A percentile compares a stretch with the other conserved stretches of the same genome.
phyloP scores from a whole-genome alignment of 2,888 invertebrate species.

The Drosophila percnosoma region DNA sequence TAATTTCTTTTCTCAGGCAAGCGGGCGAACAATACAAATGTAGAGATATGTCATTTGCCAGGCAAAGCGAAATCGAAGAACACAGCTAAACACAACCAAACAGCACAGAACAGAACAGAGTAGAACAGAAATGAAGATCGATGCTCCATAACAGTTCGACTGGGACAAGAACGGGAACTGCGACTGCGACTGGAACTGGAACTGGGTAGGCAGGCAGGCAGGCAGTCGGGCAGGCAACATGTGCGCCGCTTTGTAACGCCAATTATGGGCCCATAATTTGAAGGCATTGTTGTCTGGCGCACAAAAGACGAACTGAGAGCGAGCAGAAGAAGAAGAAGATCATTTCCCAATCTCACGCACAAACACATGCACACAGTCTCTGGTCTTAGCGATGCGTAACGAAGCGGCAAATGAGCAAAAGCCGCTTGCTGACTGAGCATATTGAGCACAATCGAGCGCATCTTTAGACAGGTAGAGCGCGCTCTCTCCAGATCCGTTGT shows the following conservation, averaged over 20 bases:
- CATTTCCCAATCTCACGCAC: conserved; percentile 54
- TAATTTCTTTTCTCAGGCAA: conserved; percentile 66
- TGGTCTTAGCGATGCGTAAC: conserved; percentile 71
- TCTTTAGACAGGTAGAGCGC: conserved; percentile 59
- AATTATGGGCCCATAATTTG: conserved; percentile 83
- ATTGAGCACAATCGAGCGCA: conserved; percentile 36
- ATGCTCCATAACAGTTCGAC: conserved; percentile 67
- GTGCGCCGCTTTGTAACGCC: conserved; percentile 82
- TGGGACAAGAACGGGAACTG: conserved; percentile 49
- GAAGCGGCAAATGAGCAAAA: conserved; percentile 80
- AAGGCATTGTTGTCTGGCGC: conserved; percentile 78
- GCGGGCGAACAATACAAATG: conserved; percentile 60
- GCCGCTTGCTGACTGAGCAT: conserved; percentile 23
- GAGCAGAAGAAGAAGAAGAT: conserved; percentile 49
- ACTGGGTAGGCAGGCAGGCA: conserved; percentile 20
- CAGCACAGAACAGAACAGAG: conserved; percentile 16
- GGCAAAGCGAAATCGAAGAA: conserved; percentile 69
- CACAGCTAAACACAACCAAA: conserved; percentile 18
- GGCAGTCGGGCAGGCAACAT: conserved; percentile 55
- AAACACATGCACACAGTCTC: conserved; percentile 12
- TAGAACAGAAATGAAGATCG: conserved; percentile 68
- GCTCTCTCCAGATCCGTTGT: conserved; percentile 3
- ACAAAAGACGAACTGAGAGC: conserved; percentile 55
- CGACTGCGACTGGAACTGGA: conserved; percentile 15
- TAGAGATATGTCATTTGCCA: conserved; percentile 77